Percentiles rank a stretch among this genome's conserved stretches.
Evolutionary conservation across 2,888 invertebrate species (phyloP).

Genomic region (Argyresthia albistria): DNA sequence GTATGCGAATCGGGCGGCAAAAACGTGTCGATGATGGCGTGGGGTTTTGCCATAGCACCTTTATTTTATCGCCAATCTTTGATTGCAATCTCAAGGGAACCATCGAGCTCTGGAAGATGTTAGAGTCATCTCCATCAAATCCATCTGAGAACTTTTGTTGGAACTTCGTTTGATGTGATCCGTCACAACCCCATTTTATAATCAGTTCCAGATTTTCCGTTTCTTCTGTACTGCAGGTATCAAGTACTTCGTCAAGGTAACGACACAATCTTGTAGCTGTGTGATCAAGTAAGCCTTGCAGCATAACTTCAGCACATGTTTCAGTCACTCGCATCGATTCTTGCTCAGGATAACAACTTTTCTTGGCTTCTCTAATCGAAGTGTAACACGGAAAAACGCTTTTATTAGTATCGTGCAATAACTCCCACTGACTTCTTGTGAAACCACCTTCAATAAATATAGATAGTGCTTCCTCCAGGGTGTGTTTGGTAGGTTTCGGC

Average conservation of each 20-base stretch:
- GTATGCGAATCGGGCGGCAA: background rate
- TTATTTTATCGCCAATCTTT: background rate
- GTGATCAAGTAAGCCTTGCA: background rate
- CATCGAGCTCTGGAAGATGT: conserved; percentile 1
- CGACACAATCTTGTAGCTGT: background rate
- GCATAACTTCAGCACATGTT: background rate
- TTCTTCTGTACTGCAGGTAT: background rate
- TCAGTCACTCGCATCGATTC: background rate
- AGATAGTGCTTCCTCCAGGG: background rate
- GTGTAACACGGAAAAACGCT: background rate
- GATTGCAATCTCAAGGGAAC: background rate
- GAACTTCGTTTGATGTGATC: background rate
- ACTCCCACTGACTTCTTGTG: conserved; percentile 7
- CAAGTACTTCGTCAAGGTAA: background rate
- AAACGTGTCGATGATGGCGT: background rate
- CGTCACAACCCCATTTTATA: background rate
- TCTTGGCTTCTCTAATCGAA: background rate
- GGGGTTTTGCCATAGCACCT: background rate
- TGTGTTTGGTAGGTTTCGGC: background rate
- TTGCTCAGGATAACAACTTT: background rate
- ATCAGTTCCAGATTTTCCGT: background rate
- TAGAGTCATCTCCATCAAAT: background rate
- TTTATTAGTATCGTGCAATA: background rate
- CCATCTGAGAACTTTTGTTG: background rate
- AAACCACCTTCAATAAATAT: conserved; percentile 6